Evolutionary conservation across 1,140 invertebrate species (phyloP).

Genomic region (Mercenaria mercenaria): DNA sequence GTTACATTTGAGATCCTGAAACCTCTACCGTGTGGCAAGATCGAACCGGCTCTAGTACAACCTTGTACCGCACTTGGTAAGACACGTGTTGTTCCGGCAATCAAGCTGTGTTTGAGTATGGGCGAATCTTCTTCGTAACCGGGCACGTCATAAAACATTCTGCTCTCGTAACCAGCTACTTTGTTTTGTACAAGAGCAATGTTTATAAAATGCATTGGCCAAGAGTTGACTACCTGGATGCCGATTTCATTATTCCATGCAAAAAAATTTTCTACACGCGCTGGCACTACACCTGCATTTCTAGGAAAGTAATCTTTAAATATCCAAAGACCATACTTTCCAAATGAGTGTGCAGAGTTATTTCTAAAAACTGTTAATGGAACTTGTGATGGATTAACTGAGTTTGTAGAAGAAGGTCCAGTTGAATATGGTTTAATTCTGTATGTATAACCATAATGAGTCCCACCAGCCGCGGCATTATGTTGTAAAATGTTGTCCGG

Average conservation of each 20-base stretch:
- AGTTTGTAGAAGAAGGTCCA: slow-evolving; percentile 78
- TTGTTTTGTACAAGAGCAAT: slow-evolving; percentile 81
- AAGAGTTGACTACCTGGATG: slow-evolving; percentile 80
- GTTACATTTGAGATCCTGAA: slow-evolving; percentile 68
- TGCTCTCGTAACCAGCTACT: slow-evolving; percentile 79
- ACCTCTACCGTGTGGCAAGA: slow-evolving; percentile 74
- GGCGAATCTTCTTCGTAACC: slow-evolving; percentile 46
- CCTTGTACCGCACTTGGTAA: slow-evolving; percentile 7
- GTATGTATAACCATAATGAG: slow-evolving; percentile 84
- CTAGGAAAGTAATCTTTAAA: slow-evolving; percentile 78
- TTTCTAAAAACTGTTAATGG: slow-evolving; percentile 79
- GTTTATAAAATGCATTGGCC: slow-evolving; percentile 81
- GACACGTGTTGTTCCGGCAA: slow-evolving; percentile 71
- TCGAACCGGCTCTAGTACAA: slow-evolving; percentile 70
- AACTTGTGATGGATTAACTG: slow-evolving; percentile 76
- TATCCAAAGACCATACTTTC: slow-evolving; percentile 84
- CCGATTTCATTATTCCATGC: slow-evolving; percentile 84
- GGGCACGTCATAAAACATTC: slow-evolving; percentile 67
- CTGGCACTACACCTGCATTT: slow-evolving; percentile 53
- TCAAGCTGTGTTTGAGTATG: slow-evolving; percentile 70
- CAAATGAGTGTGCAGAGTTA: slow-evolving; percentile 83
- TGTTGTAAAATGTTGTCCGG: slow-evolving; percentile 82
- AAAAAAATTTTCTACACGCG: slow-evolving; percentile 73
- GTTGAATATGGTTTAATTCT: slow-evolving; percentile 80
- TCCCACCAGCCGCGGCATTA: slow-evolving; percentile 82